Percentiles rank a stretch among this genome's conserved stretches.
These are phyloP conservation scores for Acanthopleura granulata DNA, from an alignment of 2,888 invertebrate genomes.

Conservation along the genomic window DNA sequence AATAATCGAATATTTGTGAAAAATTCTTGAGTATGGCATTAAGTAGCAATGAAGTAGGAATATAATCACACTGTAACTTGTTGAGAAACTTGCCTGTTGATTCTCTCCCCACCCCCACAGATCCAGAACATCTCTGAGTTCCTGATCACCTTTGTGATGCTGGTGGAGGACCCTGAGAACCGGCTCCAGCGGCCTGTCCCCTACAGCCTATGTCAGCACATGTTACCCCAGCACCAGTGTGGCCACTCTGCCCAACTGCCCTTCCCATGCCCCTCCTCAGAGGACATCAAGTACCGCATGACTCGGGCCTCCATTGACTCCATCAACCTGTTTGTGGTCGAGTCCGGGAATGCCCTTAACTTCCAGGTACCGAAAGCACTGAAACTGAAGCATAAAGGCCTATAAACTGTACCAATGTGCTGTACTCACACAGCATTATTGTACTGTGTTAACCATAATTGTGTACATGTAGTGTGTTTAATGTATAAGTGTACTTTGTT, in stretches of 20 bases:
- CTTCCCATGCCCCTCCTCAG: slow-evolving; percentile 82
- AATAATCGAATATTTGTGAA: too few species aligned
- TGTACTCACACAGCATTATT: too few species aligned
- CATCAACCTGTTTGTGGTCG: slow-evolving; percentile 90
- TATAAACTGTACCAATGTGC: too few species aligned
- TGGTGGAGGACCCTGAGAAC: slow-evolving; percentile 91
- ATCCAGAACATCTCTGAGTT: slow-evolving; percentile 88
- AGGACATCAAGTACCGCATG: slow-evolving; percentile 94
- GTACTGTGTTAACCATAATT: too few species aligned
- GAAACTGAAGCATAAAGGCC: too few species aligned
- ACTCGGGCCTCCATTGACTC: slow-evolving; percentile 75
- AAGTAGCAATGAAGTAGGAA: too few species aligned
- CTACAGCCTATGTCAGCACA: slow-evolving; percentile 72
- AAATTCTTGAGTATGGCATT: too few species aligned
- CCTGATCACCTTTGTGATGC: slow-evolving; percentile 87
- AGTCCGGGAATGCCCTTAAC: slow-evolving; percentile 88
- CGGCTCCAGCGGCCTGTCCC: slow-evolving; percentile 86
- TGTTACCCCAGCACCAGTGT: slow-evolving; percentile 77
- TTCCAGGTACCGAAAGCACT: slow-evolving; percentile 79
- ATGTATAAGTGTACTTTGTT: too few species aligned
- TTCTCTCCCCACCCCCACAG: slow-evolving; percentile 42
- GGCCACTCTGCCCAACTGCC: slow-evolving; percentile 69
- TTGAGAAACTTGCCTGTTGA: too few species aligned
- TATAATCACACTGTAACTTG: too few species aligned
- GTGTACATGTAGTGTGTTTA: too few species aligned